Evolutionary conservation across 2,888 invertebrate species (phyloP), one percentile per base, ranked within the genome.

Genomic region (Andrena bicolor): DNA sequence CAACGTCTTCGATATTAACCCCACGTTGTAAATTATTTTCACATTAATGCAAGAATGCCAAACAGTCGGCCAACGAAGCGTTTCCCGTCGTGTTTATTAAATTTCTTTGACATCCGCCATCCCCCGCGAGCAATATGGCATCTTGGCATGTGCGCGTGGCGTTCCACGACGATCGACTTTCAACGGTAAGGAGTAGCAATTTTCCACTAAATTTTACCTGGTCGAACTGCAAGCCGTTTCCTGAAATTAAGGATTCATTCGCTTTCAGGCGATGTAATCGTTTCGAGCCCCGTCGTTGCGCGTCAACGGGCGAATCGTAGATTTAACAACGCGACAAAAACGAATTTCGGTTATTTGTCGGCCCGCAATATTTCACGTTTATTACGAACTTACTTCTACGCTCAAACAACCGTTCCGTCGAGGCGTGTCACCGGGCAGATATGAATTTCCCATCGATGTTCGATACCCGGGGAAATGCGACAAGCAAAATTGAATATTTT

Each of bases 61-160:
- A 82, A 82, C 68, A 75, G 70, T 82, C 68, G 73, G 68, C 79
- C 69, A 56, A 68, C 49, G 74, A 53, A 65, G 76, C 81, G 71
- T 84, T 81, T 84, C 83, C 23, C 77, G 69, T 65, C 79, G 82
- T 83, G 86, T 86, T 89, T 90, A 90, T 90, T 90, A 90, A 90
- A 90, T 90, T 86, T 89, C 86, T 87, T 88, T 83, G 87, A 83
- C 82, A 80, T 81, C 73, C 64, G 63, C 65, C 56, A 56, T 26
- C 72, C 61, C 68, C 56, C 51, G 56, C 60, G 32, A 66, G 77
- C 61, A 84, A 81, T 74, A 77, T 80, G 51, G 72, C 30, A 61
- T 53, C 83, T 58, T 66, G 32, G 65, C 32, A 72, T 82, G 56
- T 41, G 58, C 35, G 76, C 69, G 72, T 71, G 56, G 13, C 56